These are phyloP conservation scores for Psilopogon haemacephalus DNA, from an alignment of 2,113 vertebrate genomes.

Conservation along the genomic window DNA sequence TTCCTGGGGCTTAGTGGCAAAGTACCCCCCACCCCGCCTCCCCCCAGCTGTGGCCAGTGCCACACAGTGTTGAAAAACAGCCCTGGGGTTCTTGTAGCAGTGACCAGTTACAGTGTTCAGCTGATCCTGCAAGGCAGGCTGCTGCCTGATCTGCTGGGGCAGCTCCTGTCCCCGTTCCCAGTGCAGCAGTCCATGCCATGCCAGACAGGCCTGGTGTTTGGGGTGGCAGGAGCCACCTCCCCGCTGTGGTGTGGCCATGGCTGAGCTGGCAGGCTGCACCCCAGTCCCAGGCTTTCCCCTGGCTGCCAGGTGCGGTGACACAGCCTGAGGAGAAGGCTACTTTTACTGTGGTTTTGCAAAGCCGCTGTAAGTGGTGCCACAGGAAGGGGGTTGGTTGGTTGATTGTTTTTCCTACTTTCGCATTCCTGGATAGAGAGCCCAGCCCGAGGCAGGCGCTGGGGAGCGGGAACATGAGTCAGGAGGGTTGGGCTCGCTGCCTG, in stretches of 20 bases:
- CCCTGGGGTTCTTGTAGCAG: not conserved
- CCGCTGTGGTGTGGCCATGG: accelerated
- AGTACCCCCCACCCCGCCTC: not conserved
- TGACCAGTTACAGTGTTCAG: not conserved
- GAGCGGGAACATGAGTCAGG: not conserved
- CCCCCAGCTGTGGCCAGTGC: not conserved
- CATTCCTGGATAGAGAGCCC: constrained; percentile 5
- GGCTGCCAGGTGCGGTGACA: accelerated
- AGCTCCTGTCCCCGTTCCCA: not conserved
- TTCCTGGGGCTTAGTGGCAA: not conserved
- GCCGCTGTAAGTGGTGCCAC: not conserved
- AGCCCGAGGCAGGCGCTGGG: not conserved
- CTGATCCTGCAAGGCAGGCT: accelerated
- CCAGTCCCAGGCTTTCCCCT: not conserved
- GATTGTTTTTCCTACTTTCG: not conserved
- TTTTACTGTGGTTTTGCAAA: not conserved
- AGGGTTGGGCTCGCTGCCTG: not conserved
- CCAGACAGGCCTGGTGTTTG: too few species aligned
- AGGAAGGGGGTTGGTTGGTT: not conserved
- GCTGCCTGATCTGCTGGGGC: not conserved
- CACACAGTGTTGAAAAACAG: accelerated
- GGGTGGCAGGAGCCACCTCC: not conserved
- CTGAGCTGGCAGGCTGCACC: accelerated
- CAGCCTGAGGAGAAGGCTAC: not conserved
- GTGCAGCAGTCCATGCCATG: not conserved